phyloP scores from a whole-genome alignment of 2,797 vertebrate genomes.

The Gymnocypris eckloni region DNA sequence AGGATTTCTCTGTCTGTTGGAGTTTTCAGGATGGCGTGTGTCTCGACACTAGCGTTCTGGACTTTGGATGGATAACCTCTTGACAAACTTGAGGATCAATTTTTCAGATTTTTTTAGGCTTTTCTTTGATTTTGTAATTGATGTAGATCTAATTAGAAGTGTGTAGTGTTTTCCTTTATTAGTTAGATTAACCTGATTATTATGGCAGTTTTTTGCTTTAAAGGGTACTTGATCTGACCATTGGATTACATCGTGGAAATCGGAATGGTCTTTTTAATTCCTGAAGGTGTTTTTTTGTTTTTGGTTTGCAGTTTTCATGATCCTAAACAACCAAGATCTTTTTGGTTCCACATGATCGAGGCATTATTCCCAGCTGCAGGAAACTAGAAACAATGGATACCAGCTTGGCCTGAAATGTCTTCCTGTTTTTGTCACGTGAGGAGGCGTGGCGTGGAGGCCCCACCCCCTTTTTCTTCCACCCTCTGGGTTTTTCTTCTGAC shows the following conservation, averaged over 20 bases:
- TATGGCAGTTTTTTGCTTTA: neutral
- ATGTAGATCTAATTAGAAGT: neutral
- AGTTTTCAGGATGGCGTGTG: conserved; percentile 13
- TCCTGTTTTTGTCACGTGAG: conserved; percentile 76
- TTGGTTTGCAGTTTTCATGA: conserved; percentile 60
- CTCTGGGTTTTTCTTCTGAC: conserved; percentile 61
- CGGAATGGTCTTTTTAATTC: conserved; percentile 55
- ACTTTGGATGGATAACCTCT: conserved; percentile 69
- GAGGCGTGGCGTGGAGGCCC: conserved; percentile 73
- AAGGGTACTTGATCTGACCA: neutral
- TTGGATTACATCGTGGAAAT: conserved; percentile 47
- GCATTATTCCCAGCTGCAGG: conserved; percentile 61
- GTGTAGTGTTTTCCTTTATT: neutral
- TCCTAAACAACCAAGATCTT: conserved; percentile 66
- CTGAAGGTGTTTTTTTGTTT: conserved; percentile 55
- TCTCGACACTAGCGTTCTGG: conserved; percentile 28
- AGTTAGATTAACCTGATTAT: conserved; percentile 5
- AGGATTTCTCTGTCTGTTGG: neutral
- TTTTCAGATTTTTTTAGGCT: neutral
- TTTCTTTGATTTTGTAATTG: neutral
- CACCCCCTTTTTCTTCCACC: conserved; percentile 41
- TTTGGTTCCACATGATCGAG: conserved; percentile 30
- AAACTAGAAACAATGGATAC: conserved; percentile 78
- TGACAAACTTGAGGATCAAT: conserved; percentile 59
- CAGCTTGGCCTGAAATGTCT: conserved; percentile 80